A percentile compares a stretch with the other conserved stretches of the same genome.
phyloP scores from a whole-genome alignment of 2,113 vertebrate genomes.

The Kryptolebias marmoratus region DNA sequence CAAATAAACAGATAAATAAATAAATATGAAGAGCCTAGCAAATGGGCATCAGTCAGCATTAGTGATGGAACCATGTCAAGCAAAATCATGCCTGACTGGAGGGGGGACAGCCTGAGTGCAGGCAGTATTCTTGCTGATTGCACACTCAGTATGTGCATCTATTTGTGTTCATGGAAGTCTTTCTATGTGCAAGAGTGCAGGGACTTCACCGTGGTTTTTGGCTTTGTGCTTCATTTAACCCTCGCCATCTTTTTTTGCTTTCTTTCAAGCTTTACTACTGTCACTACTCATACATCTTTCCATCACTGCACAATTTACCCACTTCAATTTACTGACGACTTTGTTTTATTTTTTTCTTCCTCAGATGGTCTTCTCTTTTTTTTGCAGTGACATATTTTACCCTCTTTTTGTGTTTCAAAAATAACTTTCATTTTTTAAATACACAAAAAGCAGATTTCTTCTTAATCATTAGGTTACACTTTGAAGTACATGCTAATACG shows the following conservation, averaged over 20 bases:
- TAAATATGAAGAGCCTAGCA: slow-evolving; percentile 72
- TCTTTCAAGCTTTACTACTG: slow-evolving; percentile 33
- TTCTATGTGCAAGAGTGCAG: slow-evolving; percentile 11
- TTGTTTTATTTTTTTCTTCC: neutral
- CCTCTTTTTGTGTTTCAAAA: neutral
- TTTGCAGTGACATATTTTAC: neutral
- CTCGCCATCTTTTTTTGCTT: slow-evolving; percentile 7
- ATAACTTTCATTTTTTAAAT: neutral
- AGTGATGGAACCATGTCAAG: slow-evolving; percentile 77
- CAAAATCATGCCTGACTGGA: slow-evolving; percentile 69
- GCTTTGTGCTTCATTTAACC: slow-evolving; percentile 48
- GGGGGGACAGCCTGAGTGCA: slow-evolving; percentile 59
- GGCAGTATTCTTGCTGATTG: slow-evolving; percentile 55
- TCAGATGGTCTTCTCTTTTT: neutral
- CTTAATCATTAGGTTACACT: neutral
- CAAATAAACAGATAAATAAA: slow-evolving; percentile 86
- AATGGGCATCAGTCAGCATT: slow-evolving; percentile 81
- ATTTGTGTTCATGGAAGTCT: slow-evolving; percentile 36
- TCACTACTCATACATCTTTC: slow-evolving; percentile 25
- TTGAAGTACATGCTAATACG: too few relatives aligned
- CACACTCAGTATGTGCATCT: slow-evolving; percentile 15
- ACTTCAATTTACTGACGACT: slow-evolving; percentile 13
- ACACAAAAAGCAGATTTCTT: neutral
- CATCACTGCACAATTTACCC: neutral
- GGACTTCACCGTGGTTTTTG: slow-evolving; percentile 12